Evolutionary conservation across 2,797 vertebrate species (phyloP).

Genomic region (Scomberomorus guttatus): DNA sequence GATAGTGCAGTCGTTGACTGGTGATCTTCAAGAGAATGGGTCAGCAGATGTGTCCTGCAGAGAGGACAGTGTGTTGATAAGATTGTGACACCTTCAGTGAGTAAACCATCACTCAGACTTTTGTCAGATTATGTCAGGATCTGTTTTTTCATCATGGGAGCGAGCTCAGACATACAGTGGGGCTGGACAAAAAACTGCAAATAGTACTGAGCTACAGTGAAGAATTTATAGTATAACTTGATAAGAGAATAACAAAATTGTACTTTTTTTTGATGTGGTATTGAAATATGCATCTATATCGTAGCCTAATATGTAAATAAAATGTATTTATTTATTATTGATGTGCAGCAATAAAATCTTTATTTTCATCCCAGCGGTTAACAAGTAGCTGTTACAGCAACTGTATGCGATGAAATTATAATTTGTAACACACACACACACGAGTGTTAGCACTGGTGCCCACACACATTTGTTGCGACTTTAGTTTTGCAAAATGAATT

Average conservation of each 20-base stretch:
- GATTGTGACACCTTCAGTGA: slow-evolving; percentile 36
- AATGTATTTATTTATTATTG: too few species aligned
- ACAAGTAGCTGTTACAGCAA: not conserved
- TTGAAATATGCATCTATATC: not conserved
- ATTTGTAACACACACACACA: not conserved
- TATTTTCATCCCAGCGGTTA: not conserved
- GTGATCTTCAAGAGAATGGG: slow-evolving; percentile 16
- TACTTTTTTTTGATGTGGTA: not conserved
- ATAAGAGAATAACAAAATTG: not conserved
- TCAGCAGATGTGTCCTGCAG: slow-evolving; percentile 1
- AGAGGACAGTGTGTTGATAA: slow-evolving; percentile 38
- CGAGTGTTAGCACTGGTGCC: not conserved
- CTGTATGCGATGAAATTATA: not conserved
- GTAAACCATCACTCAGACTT: slow-evolving; percentile 34
- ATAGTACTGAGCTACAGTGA: not conserved
- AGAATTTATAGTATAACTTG: not conserved
- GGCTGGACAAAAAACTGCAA: slow-evolving; percentile 1
- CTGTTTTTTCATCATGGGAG: slow-evolving; percentile 12
- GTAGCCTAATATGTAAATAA: too few species aligned
- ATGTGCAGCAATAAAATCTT: not conserved
- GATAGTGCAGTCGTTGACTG: slow-evolving; percentile 30
- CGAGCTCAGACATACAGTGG: not conserved
- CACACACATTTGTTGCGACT: not conserved
- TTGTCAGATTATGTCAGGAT: not conserved
- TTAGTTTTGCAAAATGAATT: not conserved